Percentiles rank a stretch among this genome's conserved stretches.
Evolutionary conservation across 2,797 vertebrate species (phyloP).

Genomic region (Poeciliopsis turneri): DNA sequence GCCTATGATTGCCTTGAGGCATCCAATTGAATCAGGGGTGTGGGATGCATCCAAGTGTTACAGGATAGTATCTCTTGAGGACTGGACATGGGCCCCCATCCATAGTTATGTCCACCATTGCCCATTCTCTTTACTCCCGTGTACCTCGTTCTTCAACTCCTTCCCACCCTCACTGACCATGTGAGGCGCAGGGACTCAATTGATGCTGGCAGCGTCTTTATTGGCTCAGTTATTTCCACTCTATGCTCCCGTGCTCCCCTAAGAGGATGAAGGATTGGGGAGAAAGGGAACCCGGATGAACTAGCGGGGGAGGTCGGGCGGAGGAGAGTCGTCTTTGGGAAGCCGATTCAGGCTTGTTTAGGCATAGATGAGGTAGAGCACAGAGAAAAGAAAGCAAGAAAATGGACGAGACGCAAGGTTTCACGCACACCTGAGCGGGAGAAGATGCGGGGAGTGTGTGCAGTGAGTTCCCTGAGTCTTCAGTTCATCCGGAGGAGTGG

Average conservation of each 20-base stretch:
- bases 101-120: slow-evolving; percentile 8
- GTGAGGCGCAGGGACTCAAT: slow-evolving; percentile 67
- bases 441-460: slow-evolving; percentile 29
- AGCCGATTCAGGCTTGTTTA: slow-evolving; percentile 26
- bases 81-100: not conserved
- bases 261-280: slow-evolving; percentile 78
- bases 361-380: slow-evolving; percentile 7
- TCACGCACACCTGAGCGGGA: slow-evolving; percentile 12
- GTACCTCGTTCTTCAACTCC: slow-evolving; percentile 23
- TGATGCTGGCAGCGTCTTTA: slow-evolving; percentile 80
- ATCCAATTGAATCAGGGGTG: not conserved
- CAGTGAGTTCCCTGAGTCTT: slow-evolving; percentile 29
- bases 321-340: slow-evolving; percentile 23
- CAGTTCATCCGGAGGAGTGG: slow-evolving; percentile 46
- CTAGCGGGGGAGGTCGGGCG: not conserved
- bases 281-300: slow-evolving; percentile 52
- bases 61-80: not conserved
- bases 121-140: slow-evolving; percentile 8
- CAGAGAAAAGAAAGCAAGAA: slow-evolving; percentile 13
- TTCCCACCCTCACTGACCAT: slow-evolving; percentile 64
- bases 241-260: slow-evolving; percentile 73
- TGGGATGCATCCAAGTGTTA: not conserved
- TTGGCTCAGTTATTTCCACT: slow-evolving; percentile 82
- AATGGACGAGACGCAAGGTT: slow-evolving; percentile 24
- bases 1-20: not conserved